Base-by-base conservation (phyloP, 2,888 invertebrate genomes). In the Microlaimidae sp. region DNA sequence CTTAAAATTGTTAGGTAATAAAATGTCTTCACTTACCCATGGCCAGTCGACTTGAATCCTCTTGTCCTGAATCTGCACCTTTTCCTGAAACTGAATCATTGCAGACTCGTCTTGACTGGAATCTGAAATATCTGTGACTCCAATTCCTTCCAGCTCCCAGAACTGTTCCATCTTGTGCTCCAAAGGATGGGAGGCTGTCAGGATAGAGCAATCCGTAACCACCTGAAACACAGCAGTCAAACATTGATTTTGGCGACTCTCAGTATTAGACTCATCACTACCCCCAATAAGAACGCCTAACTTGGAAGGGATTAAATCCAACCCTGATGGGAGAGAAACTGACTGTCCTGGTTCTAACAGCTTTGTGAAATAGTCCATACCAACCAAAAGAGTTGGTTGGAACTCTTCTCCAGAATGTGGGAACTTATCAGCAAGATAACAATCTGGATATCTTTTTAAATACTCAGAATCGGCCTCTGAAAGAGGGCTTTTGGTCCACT, bases 1-100 rank as follows among this genome's bases (percentile, higher is more conserved):
- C 17, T 24, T 10, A 17, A 13, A 45, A 28, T 55, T 55, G 3
- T 10, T n/a, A 7, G 38, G 26, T 19, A 55, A 25, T n/a, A 47
- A 38, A 13, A 25, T 21, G 5, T 52, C 19, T 21, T 28, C 48
- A 2, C 17, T 26, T 27, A 25, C 48, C 52, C 27, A 46, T 2
- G 51, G 55, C 51, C 51, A 55, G 2, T 23, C 2, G 2, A 52
- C 38, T 17, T 32, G 3, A 25, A 38, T 43, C 24, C 51, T 2
- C 7, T 29, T 29, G 27, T 21, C 26, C 4, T 21, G 7, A 28
- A 19, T 23, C 5, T 24, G 7, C 3, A 24, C 38, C 13, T 27
- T 50, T 3, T 50, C 50, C 3, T 41, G 24, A 32, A 40, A 32
- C 24, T 40, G 10, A 13, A 41, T 3, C 38, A 38, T 7, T 17